These are phyloP conservation scores for Sitophilus oryzae DNA, from an alignment of 1,140 invertebrate species.

Conservation along the genomic window DNA sequence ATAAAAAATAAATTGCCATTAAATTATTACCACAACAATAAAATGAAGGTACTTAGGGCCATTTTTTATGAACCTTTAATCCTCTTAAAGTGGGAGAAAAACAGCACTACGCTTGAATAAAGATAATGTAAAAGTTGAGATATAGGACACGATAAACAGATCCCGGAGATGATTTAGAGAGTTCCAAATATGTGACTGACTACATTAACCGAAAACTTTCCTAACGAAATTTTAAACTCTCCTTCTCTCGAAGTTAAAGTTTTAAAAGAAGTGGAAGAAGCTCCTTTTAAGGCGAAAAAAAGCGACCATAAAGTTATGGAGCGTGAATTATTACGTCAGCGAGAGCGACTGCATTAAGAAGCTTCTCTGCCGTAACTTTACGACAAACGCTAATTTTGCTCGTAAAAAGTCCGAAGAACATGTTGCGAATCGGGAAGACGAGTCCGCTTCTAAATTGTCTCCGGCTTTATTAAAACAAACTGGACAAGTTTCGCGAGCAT, in stretches of 20 bases:
- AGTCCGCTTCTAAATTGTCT: neutral
- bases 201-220: conserved; percentile 18
- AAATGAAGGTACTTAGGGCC: no score
- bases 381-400: neutral
- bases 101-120: no score
- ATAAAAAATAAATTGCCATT: no score
- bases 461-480: no score
- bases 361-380: neutral
- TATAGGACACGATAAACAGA: conserved; percentile 34
- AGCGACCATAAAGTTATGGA: neutral
- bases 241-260: neutral
- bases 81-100: no score
- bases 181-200: conserved; percentile 29
- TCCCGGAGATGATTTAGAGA: conserved; percentile 32
- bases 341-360: neutral
- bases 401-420: neutral
- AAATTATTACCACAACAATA: no score
- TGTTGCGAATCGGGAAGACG: neutral
- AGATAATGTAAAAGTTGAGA: no score
- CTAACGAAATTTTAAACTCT: conserved; percentile 27
- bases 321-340: neutral
- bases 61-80: no score
- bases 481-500: no score
- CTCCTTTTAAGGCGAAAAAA: conserved; percentile 5
- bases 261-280: neutral